These are phyloP conservation scores for Tiaroga cobitis DNA, from an alignment of 2,797 vertebrate species.

Conservation along the genomic window DNA sequence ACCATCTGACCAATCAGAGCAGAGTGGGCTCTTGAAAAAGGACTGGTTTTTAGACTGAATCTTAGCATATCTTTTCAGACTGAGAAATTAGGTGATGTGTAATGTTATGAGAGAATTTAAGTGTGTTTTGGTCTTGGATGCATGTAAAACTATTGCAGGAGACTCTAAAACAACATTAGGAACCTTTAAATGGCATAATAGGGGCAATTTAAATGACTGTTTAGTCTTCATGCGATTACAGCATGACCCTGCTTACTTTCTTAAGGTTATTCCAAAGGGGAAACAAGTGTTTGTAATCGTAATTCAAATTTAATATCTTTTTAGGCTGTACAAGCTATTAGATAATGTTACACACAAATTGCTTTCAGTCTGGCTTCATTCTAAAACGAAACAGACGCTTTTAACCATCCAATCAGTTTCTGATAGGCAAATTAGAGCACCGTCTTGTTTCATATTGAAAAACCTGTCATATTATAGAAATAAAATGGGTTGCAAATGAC, in stretches of 20 bases:
- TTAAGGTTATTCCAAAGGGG: background rate
- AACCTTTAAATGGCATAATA: background rate
- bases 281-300: background rate
- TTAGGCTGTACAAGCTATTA: background rate
- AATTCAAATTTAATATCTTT: background rate
- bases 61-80: background rate
- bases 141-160: background rate
- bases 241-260: background rate
- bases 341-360: background rate
- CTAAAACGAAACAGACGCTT: background rate
- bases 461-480: background rate
- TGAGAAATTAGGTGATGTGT: no score
- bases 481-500: background rate
- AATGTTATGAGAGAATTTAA: background rate
- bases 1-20: no score
- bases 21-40: background rate
- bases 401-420: background rate
- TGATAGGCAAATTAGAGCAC: background rate
- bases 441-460: background rate
- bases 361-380: background rate
- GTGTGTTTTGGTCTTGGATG: background rate
- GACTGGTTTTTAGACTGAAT: background rate
- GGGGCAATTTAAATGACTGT: background rate
- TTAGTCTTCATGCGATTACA: background rate
- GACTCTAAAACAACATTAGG: background rate